These are phyloP conservation scores for Corapipo altera DNA, from an alignment of 2,113 vertebrate species.

Conservation along the genomic window DNA sequence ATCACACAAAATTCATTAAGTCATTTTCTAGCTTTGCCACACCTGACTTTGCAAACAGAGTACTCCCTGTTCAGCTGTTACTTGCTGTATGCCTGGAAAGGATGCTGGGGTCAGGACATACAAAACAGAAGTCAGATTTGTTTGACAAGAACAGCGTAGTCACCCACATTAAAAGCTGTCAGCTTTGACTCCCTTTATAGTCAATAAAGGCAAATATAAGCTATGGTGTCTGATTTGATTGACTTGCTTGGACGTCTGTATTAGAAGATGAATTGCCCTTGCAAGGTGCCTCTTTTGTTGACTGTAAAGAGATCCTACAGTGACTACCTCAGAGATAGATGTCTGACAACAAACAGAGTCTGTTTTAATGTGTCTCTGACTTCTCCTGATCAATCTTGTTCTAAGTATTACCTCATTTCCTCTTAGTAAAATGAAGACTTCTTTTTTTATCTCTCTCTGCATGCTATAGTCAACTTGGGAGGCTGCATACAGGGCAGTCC, in stretches of 20 bases:
- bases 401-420: not conserved
- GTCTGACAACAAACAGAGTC: not conserved
- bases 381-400: not conserved
- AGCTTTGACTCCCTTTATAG: not conserved
- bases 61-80: not conserved
- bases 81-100: not conserved
- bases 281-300: not conserved
- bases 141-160: not conserved
- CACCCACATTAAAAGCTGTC: not conserved
- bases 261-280: not conserved
- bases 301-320: not conserved
- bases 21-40: not conserved
- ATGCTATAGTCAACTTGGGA: not conserved
- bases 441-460: not conserved
- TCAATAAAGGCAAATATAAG: not conserved
- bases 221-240: accelerated
- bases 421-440: not conserved
- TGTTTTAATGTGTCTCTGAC: not conserved
- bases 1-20: not conserved
- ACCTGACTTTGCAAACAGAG: not conserved
- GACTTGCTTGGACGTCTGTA: not conserved
- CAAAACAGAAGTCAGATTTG: not conserved
- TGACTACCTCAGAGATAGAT: not conserved
- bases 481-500: not conserved
- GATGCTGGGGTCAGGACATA: not conserved